Conservation (phyloP, 2,797 vertebrate genomes). For the Florisuga fusca region DNA sequence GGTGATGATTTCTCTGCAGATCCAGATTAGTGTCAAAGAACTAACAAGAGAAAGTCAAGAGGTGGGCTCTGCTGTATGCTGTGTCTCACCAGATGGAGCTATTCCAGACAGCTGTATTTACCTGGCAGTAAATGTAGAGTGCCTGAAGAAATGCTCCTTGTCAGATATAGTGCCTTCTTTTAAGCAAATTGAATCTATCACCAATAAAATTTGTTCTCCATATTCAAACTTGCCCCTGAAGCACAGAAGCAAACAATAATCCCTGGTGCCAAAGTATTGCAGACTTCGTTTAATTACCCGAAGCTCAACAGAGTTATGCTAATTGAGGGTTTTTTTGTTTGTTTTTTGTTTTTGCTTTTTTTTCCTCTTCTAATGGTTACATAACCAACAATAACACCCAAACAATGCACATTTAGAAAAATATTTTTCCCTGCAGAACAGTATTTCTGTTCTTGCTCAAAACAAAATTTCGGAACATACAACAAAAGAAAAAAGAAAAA, state of each 20-base stretch:
- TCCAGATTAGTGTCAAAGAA: background rate
- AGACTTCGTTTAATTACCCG: conserved; percentile 32
- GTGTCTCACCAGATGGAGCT: conserved; percentile 9
- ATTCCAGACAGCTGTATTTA: background rate
- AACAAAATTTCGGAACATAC: background rate
- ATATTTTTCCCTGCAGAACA: background rate
- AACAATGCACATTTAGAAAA: background rate
- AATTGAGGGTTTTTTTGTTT: background rate
- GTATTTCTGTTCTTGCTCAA: background rate
- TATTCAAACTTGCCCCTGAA: background rate
- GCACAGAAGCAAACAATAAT: conserved; percentile 23
- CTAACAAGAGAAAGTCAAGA: background rate
- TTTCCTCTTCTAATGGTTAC: background rate
- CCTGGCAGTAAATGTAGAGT: background rate
- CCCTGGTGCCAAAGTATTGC: background rate
- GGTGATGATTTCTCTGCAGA: background rate
- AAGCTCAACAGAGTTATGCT: background rate
- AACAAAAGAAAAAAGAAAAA: background rate
- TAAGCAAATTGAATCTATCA: background rate
- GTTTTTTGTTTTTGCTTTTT: background rate
- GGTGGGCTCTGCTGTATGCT: background rate
- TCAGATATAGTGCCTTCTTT: background rate
- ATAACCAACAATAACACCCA: background rate
- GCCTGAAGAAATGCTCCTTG: background rate
- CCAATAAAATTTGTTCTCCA: background rate